Base-by-base conservation (phyloP, 2,113 vertebrate genomes). In the Onychorhynchus coronatus region DNA sequence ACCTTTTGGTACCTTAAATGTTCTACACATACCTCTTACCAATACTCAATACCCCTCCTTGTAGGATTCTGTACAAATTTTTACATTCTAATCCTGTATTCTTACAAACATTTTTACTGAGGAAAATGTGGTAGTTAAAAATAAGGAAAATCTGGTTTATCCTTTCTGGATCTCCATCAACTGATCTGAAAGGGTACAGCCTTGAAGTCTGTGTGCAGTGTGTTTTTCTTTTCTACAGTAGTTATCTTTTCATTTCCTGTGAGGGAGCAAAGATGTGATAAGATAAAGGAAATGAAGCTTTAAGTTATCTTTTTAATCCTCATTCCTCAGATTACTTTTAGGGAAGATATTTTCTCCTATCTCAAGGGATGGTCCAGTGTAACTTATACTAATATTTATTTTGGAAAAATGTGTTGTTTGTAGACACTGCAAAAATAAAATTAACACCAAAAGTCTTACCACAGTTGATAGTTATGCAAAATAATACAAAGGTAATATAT, bases 281-380 rank as follows among this genome's bases (percentile, higher is more conserved):
- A 98, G 97, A 98, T 97, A 97, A 97, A 98, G 97, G 96, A 98
- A 98, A 98, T 97, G 96, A 96, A 97, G 88, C 97, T 97, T 96
- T 92, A 88, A 88, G 78, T 97, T 98, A 98, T 98, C 98, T 97
- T 97, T 97, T 89, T 98, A 98, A 98, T 98, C 98, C 98, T 95
- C 50, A 46, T 97, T 96, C 96, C 97, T 96, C 80, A 95, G 97
- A 98, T 98, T 97, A 97, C 89, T 98, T 98, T 95, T 96, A 98
- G 97, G 97, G 95, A 95, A 95, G 89, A 74, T 82, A 74, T 96
- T 97, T 97, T 94, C 94, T 94, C 81, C 95, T 97, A 96, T 98
- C 97, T 97, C 96, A 81, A 77, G 85, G 95, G 89, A 97, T 95
- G 94, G 89, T 97, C 61, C 66, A 93, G 78, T 97, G 95, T 95